Base-by-base conservation (phyloP, 1,140 invertebrate species). In the Brachionus calyciflorus region DNA sequence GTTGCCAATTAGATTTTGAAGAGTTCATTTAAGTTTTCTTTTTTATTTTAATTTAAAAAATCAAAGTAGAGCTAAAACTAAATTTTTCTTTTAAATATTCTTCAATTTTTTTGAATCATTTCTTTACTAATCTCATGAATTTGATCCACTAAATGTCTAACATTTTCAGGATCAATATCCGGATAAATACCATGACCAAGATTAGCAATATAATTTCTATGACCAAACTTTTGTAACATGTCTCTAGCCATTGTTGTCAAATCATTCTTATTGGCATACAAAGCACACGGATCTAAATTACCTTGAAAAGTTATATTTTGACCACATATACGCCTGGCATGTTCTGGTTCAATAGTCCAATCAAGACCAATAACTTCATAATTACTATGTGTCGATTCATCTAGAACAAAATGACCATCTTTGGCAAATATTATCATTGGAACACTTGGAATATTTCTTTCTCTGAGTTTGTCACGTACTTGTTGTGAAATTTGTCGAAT, bases 101-200 rank as follows among this genome's bases (percentile, higher is more conserved):
- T 30, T 70, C 19, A 4, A 19, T 77, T 55, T 46, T 63, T 51
- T 68, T 63, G 26, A 48, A 77, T 84, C 63, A 84, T 83, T 76
- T 84, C 82, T 76, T 84, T 81, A 1, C 83, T 84, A 63, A 83
- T 81, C 41, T 79, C 78, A 73, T 98, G 95, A 21, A 98, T 90
- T 60, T 91, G 89, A 81, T 94, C 89, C 44, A 98, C 90, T 84
- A 98, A 93, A 30, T 89, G 88, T 81, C 90, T 86, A 78, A 98
- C 90, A 82, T 90, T 90, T 41, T 91, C 88, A 40, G 93, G 90
- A 57, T 93, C 89, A 17, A 91, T 91, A 84, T 96, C 93, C 19
- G 94, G 95, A 82, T 96, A 93, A 80, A 99, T 96, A 7, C 96
- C 95, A 88, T 98, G 95, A 0, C 96, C 96, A 76, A 98, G 88